Evolutionary conservation across 2,113 vertebrate genomes (phyloP).

Genomic region (Malaclemys terrapin): DNA sequence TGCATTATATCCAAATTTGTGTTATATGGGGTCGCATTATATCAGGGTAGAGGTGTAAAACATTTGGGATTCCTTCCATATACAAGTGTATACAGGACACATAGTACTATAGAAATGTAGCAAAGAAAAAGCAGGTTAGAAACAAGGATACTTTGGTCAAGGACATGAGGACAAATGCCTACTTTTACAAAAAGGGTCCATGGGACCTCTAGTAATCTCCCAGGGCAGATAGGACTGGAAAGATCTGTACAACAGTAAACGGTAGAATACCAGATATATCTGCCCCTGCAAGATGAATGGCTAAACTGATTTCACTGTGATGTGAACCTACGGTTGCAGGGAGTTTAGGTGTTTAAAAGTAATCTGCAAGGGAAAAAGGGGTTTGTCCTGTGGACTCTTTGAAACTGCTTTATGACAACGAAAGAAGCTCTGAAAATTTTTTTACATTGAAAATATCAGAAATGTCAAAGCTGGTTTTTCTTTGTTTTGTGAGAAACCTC

Average conservation of each 20-base stretch:
- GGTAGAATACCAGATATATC: not conserved
- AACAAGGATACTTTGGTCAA: not conserved
- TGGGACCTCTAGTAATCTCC: not conserved
- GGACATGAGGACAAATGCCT: not conserved
- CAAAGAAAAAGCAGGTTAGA: not conserved
- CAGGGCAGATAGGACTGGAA: not conserved
- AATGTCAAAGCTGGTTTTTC: not conserved
- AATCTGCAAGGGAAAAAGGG: not conserved
- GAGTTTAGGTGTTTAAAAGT: not conserved
- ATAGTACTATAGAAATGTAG: not conserved
- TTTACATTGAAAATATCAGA: not conserved
- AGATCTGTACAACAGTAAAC: not conserved
- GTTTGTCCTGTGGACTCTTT: not conserved
- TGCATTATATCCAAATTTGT: no score
- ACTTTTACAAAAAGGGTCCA: not conserved
- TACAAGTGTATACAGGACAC: not conserved
- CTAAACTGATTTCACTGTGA: not conserved
- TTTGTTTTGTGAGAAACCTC: not conserved
- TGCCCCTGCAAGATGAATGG: not conserved
- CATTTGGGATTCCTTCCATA: no score
- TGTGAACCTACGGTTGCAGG: not conserved
- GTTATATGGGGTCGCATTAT: no score
- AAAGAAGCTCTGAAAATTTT: not conserved
- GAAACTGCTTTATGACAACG: not conserved
- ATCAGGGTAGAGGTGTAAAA: no score